A percentile compares a stretch with the other conserved stretches of the same genome.
Evolutionary conservation across 2,797 vertebrate species (phyloP).

Genomic region (Alfaro cultratus): DNA sequence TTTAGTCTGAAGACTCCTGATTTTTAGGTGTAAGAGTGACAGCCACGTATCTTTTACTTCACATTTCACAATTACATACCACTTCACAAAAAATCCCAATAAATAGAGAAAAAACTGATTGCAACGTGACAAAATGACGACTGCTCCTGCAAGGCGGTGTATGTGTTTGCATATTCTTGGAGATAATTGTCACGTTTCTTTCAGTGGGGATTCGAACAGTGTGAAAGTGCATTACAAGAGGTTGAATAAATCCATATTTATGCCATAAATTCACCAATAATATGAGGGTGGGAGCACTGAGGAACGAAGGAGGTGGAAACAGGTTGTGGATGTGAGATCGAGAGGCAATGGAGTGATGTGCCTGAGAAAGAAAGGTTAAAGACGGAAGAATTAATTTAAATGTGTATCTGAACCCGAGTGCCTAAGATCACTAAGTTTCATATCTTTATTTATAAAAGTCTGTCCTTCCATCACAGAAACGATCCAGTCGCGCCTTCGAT

Average conservation of each 20-base stretch:
- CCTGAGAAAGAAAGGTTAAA: conserved; percentile 40
- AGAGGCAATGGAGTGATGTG: conserved; percentile 41
- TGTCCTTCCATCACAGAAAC: neutral
- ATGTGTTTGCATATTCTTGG: conserved; percentile 2
- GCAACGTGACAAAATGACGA: neutral
- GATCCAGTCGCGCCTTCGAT: conserved; percentile 22
- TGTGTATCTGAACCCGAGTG: conserved; percentile 20
- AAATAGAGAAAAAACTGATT: neutral
- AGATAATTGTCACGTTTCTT: conserved; percentile 34
- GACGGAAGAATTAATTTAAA: conserved; percentile 46
- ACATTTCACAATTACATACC: neutral
- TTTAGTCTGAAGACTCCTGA: too few species aligned
- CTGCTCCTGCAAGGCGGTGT: neutral
- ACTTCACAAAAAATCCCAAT: conserved; percentile 1
- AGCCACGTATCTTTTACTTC: neutral
- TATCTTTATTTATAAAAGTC: neutral
- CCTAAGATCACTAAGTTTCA: conserved; percentile 12
- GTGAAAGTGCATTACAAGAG: conserved; percentile 44
- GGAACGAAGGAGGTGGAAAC: conserved; percentile 14
- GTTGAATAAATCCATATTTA: conserved; percentile 59
- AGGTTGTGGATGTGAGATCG: conserved; percentile 30
- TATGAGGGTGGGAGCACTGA: conserved; percentile 19
- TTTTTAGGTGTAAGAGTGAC: neutral
- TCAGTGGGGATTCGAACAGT: conserved; percentile 15
- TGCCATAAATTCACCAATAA: conserved; percentile 32